phyloP scores from a whole-genome alignment of 2,113 vertebrate species.

The Diadophis punctatus region DNA sequence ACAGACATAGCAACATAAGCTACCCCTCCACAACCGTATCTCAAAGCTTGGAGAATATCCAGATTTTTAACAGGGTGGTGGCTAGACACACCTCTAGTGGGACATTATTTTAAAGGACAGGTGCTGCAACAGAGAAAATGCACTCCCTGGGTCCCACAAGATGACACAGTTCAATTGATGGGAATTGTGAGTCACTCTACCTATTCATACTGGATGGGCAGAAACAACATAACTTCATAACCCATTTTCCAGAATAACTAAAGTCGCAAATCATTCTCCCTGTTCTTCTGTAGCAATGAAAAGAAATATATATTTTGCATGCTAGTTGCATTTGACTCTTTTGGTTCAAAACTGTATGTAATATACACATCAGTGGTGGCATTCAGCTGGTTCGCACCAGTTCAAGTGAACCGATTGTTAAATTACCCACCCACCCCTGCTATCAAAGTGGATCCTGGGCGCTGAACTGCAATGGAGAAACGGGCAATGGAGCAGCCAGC shows the following conservation, averaged over 20 bases:
- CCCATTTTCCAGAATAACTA: neutral
- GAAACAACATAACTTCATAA: neutral
- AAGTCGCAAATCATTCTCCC: slow-evolving; percentile 4
- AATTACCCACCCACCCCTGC: too few species aligned
- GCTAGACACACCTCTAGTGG: neutral
- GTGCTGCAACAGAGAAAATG: neutral
- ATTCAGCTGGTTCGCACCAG: too few species aligned
- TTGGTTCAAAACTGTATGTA: slow-evolving; percentile 18
- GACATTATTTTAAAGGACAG: neutral
- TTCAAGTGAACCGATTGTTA: too few species aligned
- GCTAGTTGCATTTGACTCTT: neutral
- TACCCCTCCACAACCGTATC: neutral
- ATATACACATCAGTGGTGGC: neutral
- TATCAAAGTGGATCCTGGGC: too few species aligned
- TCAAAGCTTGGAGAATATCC: neutral
- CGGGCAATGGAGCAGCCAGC: too few species aligned
- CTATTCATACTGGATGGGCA: too few species aligned
- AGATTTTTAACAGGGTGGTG: neutral
- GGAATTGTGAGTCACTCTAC: too few species aligned
- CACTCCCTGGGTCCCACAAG: neutral
- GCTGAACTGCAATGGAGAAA: too few species aligned
- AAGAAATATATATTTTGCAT: slow-evolving; percentile 2
- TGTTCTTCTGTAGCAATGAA: slow-evolving; percentile 5
- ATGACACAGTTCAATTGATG: neutral
- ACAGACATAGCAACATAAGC: neutral